A percentile compares a stretch with the other conserved stretches of the same genome.
Conservation (phyloP, 1,140 invertebrate species). For the Aphelinus atriplicis region DNA sequence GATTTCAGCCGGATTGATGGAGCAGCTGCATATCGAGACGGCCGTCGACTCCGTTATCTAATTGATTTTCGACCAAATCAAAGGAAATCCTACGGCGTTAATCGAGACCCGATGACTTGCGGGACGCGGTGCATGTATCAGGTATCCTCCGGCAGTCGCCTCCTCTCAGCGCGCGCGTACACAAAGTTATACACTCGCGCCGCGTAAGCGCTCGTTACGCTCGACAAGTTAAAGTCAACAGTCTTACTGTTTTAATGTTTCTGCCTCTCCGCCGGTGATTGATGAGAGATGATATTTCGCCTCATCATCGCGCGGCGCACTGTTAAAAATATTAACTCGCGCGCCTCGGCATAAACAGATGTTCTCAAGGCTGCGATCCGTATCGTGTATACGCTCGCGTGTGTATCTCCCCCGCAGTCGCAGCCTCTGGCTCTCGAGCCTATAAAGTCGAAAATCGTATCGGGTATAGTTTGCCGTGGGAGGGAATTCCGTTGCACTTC, state of each 20-base stretch:
- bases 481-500: too few relatives aligned
- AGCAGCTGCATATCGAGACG: background rate
- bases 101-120: conserved; percentile 7
- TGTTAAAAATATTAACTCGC: too few relatives aligned
- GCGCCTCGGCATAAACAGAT: too few relatives aligned
- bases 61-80: conserved; percentile 32
- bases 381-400: too few relatives aligned
- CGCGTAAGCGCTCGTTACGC: conserved; percentile 13
- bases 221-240: conserved; percentile 16
- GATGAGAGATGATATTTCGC: too few relatives aligned
- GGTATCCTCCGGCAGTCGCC: conserved; percentile 7
- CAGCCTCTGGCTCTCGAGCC: too few relatives aligned
- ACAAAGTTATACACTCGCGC: conserved; percentile 23
- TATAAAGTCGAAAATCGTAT: too few relatives aligned
- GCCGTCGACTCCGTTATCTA: background rate
- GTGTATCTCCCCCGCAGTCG: too few relatives aligned
- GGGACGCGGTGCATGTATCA: conserved; percentile 22
- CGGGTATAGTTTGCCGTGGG: too few relatives aligned
- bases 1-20: conserved; percentile 21
- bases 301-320: too few relatives aligned
- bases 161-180: background rate
- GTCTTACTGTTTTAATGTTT: conserved; percentile 8
- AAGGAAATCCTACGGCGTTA: conserved; percentile 13
- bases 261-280: background rate
- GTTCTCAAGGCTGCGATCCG: too few relatives aligned